Base-by-base conservation (phyloP, 1,140 invertebrate species). In the Plectus sambesii region DNA sequence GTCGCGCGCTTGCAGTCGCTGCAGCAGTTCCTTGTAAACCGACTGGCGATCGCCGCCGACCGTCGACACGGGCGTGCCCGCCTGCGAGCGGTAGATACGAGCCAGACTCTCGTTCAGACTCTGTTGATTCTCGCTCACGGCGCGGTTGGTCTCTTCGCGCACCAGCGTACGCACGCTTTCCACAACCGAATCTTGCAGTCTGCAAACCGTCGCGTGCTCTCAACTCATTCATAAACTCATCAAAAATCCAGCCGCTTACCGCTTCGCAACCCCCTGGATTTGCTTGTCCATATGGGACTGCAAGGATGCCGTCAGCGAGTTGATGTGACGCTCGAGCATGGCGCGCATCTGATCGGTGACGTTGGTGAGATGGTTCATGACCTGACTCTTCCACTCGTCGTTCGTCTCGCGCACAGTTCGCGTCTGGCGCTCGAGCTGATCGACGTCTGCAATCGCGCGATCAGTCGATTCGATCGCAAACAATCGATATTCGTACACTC, bases 1-100 rank as follows among this genome's bases (percentile, higher is more conserved):
- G 63, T 86, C 81, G 2, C 82, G 82, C 53, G 79, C 76, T 26
- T 76, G 71, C 17, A 88, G 70, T n/a, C 84, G 71, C 20, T 80
- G 77, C 55, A 82, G 74, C 38, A 88, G 79, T 55, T 82, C 79
- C n/a, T 78, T 73, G 60, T 82, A 77, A 36, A 59, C 53, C 19
- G 75, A 73, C 53, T 79, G 76, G n/a, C 76, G 66, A 64, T 81
- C 79, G 41, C 43, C n/a, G 22, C 60, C 27, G 20, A 59, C 48
- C 5, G 29, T 38, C 5, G 58, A 51, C 30, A 68, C 49, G 41
- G 61, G 56, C n/a, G 41, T 51, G 0, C 52, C 53, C 2, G 66
- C 42, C 38, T 66, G 60, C 23, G 49, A 49, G 39, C 66, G 49
- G 38, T 67, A 33, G 4, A 53, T 52, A 5, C 55, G n/a, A n/a